phyloP scores from a whole-genome alignment of 2,888 invertebrate genomes.

The Cephus sareptanus region DNA sequence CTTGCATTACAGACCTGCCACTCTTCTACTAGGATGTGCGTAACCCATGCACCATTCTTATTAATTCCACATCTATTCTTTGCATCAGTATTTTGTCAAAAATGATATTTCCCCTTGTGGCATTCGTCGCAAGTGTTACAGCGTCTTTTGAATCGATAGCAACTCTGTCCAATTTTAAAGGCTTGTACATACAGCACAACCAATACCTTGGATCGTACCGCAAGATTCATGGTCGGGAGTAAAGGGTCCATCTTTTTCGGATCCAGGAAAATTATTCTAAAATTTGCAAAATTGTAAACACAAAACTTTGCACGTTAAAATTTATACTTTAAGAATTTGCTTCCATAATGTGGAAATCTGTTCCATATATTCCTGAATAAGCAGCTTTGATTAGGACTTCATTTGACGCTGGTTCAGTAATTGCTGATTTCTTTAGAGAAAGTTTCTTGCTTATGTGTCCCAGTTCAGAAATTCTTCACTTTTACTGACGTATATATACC shows the following conservation, averaged over 20 bases:
- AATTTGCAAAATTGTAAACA: conserved; percentile 28
- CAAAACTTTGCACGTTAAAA: not conserved
- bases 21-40: conserved; percentile 73
- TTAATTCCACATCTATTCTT: conserved; percentile 76
- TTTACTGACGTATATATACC: too few relatives aligned
- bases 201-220: conserved; percentile 71
- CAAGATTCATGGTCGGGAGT: conserved; percentile 78
- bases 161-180: conserved; percentile 75
- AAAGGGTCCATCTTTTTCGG: conserved; percentile 64
- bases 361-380: conserved; percentile 78
- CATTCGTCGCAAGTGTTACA: conserved; percentile 74
- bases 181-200: conserved; percentile 69
- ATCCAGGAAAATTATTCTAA: conserved; percentile 77
- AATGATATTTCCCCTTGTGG: conserved; percentile 74
- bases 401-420: conserved; percentile 52
- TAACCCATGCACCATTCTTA: conserved; percentile 77
- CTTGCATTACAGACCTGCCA: conserved; percentile 69
- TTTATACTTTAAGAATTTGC: not conserved
- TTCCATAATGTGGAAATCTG: conserved; percentile 78
- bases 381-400: conserved; percentile 77
- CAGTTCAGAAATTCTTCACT: conserved; percentile 52
- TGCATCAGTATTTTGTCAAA: conserved; percentile 72
- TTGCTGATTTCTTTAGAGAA: conserved; percentile 35
- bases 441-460: conserved; percentile 46
- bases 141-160: conserved; percentile 78